Base-by-base conservation (phyloP, 2,888 invertebrate species). In the Agrenia bidenticulata region DNA sequence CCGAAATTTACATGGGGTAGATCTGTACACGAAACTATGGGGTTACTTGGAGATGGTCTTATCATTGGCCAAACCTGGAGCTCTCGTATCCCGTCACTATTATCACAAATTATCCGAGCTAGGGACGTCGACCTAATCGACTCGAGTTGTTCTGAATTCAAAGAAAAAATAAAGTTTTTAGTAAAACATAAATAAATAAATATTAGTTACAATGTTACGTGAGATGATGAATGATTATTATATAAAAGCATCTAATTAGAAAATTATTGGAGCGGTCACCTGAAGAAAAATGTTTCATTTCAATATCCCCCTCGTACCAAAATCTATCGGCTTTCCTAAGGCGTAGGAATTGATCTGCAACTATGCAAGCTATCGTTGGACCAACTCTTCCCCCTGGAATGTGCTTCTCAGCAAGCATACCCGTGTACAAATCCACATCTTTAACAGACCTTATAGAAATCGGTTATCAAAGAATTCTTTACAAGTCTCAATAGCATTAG, bases 361-460 rank as follows among this genome's bases (percentile, higher is more conserved):
- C 83, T 68, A 95, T 82, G 77, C 94, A 95, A 19, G 87, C 88
- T 61, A 94, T 85, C 1, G 93, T 89, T 0, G 94, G 90, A 0
- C 94, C 94, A 58, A 94, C 84, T 21, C 93, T 85, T 1, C 89
- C 88, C 2, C 84, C 90, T 75, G 82, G 80, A 63, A 83, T 77
- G 0, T 90, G 90, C 11, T 84, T 83, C 78, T 96, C 95, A 15
- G 92, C 89, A 42, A 94, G 79, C 0, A 90, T 90, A 0, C 94
- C 95, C 1, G 92, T 89, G 80, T 93, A 95, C 27, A 94, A 80
- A 79, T 95, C 95, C 32, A 95, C 86, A 79, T 95, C 94, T 4
- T 90, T 87, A 0, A 93, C 89, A 32, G 83, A 80, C 23, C 86
- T 86, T 74, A 45, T 78, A 79, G 67, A 55, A 66, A 62, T 60